Base-by-base conservation (phyloP, 1,140 invertebrate species). In the Metopolophium dirhodum region DNA sequence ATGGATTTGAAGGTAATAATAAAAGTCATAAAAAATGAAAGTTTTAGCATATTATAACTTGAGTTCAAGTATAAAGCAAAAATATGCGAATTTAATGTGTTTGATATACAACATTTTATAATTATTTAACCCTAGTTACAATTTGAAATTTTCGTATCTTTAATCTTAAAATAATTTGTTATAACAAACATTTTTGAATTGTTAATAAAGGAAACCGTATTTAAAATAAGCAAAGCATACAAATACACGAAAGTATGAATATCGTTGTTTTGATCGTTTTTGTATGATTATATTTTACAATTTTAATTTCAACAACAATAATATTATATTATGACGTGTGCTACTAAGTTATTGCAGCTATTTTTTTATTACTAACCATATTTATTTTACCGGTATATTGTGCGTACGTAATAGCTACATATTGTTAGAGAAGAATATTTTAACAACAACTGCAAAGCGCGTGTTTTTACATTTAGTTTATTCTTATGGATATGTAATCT, bases 1-100 rank as follows among this genome's bases (percentile, higher is more conserved):
- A 68, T 68, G 61, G 61, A 68, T 68, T 68, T 68, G 30, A 68
- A 68, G 61, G 61, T 68, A 68, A 68, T 68, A 68, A 68, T 68
- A 68, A 68, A 68, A 68, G 61, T 68, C 30, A 68, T 68, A 68
- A 68, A 61, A 68, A 68, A 68, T 68, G 61, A 68, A 68, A 68
- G 61, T 68, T 68, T 30, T n/a, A 68, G 61, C 30, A n/a, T n/a
- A 68, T 68, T 68, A 68, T 68, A 14, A 30, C 61, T 68, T 68
- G 30, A 68, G 30, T 68, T 68, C 30, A 68, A 68, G 30, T 30
- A 68, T 68, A n/a, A n/a, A 68, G 61, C 61, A 30, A 68, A 68
- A n/a, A n/a, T 68, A 68, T 68, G 30, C 30, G 30, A 68, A 68
- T 68, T 68, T 68, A 68, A 68, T 68, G 61, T 68, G 61, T 68